Base-by-base conservation (phyloP, 1,140 invertebrate genomes). In the Eciton burchellii region DNA sequence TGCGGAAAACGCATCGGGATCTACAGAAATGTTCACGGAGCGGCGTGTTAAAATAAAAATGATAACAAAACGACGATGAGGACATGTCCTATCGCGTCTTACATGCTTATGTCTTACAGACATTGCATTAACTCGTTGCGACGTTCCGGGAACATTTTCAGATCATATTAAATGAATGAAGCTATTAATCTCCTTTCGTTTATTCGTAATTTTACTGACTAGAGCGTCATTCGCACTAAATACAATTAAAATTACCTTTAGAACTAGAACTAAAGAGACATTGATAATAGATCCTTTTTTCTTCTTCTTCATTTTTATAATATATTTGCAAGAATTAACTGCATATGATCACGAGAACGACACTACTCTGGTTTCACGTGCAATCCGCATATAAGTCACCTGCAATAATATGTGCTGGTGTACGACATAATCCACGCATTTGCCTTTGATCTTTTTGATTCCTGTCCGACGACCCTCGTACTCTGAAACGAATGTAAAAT, bases 361-460 rank as follows among this genome's bases (percentile, higher is more conserved):
- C 29, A 49, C 26, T 21, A 56, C 21, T 77, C 12, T 26, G 21
- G 11, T 45, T 41, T 77, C 59, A 11, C 56, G 41, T 47, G 26
- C 57, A 24, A 21, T 41, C 19, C 68, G 68, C 68, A 71, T 60
- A 6, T 26, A 71, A 6, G 19, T 35, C 29, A 45, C 43, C 49
- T 8, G 41, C 60, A 52, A 43, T 26, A 71, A 66, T 63, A 2
- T 66, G 49, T 26, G 12, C 1, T 8, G n/a, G 24, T 54, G 16
- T 47, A 56, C 35, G 63, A 16, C 11, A n/a, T n/a, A 57, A 11
- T 68, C 56, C 26, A 84, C 68, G 54, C 87, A 87, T 87, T 90
- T 90, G 90, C 88, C 90, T 91, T 90, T 88, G 85, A 90, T 0
- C 19, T 81, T 86, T 81, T 84, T 84, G 26, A 85, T 77, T 85